Conservation (phyloP, 2,888 invertebrate species). For the Macrosoma leucophasiata region DNA sequence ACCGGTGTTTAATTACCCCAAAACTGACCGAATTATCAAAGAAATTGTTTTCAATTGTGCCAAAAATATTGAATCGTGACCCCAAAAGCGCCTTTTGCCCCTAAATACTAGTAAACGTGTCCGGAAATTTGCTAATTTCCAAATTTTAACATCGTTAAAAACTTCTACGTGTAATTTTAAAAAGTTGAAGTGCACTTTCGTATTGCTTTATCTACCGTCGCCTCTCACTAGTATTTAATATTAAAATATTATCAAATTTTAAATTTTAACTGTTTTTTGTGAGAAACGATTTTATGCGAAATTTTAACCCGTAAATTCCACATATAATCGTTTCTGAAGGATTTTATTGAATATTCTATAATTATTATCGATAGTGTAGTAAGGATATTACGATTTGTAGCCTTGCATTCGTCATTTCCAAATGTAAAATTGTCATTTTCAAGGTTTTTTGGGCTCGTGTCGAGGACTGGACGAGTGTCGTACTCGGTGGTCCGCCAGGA, state of each 20-base stretch:
- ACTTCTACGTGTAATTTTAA: slow-evolving; percentile 27
- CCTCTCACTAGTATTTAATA: slow-evolving; percentile 46
- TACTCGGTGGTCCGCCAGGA: slow-evolving; percentile 34
- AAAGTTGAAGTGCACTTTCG: slow-evolving; percentile 51
- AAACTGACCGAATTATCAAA: too few species aligned
- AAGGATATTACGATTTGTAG: slow-evolving; percentile 66
- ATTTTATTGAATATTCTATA: slow-evolving; percentile 64
- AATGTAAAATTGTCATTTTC: slow-evolving; percentile 53
- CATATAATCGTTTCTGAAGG: slow-evolving; percentile 44
- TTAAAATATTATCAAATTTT: slow-evolving; percentile 36
- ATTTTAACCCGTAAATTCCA: slow-evolving; percentile 27
- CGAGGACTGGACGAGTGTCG: slow-evolving; percentile 28
- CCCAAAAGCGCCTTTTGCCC: too few species aligned
- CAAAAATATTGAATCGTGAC: too few species aligned
- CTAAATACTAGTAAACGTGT: slow-evolving; percentile 6
- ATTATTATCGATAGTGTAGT: slow-evolving; percentile 59
- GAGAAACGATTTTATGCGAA: slow-evolving; percentile 9
- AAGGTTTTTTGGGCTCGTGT: slow-evolving; percentile 37
- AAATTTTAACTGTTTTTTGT: slow-evolving; percentile 49
- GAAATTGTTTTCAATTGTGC: slow-evolving; percentile 13
- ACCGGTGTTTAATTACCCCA: slow-evolving; percentile 13
- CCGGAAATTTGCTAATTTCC: slow-evolving; percentile 4
- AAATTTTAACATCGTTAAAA: slow-evolving; percentile 12
- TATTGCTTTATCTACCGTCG: slow-evolving; percentile 37
- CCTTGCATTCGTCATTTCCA: slow-evolving; percentile 64